Base-by-base conservation (phyloP, 2,797 vertebrate species). In the Coranthus polyacanthus region DNA sequence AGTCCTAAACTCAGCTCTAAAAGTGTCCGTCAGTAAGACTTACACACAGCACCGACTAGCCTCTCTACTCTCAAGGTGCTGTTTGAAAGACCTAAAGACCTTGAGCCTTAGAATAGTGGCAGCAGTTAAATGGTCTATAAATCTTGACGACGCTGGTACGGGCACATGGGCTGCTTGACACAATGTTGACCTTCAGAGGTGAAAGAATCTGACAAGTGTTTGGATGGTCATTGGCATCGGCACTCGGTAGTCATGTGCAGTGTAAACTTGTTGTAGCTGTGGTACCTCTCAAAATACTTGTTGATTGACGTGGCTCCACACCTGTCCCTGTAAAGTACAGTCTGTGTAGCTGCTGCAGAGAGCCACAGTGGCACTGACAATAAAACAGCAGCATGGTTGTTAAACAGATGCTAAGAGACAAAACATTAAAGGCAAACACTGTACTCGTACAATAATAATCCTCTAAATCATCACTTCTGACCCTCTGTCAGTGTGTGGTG, bases 61-160 rank as follows among this genome's bases (percentile, higher is more conserved):
- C 18, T 34, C 24, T 18, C 15, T 36, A 13, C 43, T 49, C 39
- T 62, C 21, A 39, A 57, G 52, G 2, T 36, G 4, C 47, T 54
- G 46, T 39, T 32, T 9, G n/a, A 11, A 55, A 0, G 37, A 52
- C 56, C 44, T 2, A 2, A 3, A 18, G 43, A 3, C 64, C 36
- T 64, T 57, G 21, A 34, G 32, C 20, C 18, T 26, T 6, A 55
- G 49, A 49, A 39, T 36, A 38, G 18, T 24, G 6, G 8, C 24
- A 29, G 62, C 41, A 59, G 22, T 69, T 39, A 75, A 73, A 45
- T 22, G 13, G 20, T 51, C 38, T 12, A 52, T 74, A 74, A 74
- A 68, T 77, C 66, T 41, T 21, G 0, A 15, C 12, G 62, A 57
- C 36, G 56, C 5, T 45, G 21, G 42, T 34, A 12, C 24, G n/a